Evolutionary conservation across 2,888 invertebrate genomes (phyloP).

Genomic region (Eristalis arbustorum): DNA sequence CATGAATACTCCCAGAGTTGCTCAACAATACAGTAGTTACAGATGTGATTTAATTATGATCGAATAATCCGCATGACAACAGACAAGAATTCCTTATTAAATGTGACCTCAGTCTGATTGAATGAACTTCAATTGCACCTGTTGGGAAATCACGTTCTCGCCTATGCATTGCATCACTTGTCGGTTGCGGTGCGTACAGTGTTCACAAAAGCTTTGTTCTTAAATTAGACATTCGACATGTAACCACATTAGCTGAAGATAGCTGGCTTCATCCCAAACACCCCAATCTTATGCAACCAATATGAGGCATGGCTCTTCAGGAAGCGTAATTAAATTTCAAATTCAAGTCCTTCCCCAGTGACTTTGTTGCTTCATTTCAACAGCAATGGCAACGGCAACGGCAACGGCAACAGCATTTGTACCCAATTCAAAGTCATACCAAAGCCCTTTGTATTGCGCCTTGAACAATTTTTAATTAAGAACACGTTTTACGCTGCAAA

Average conservation of each 20-base stretch:
- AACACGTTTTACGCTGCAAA: slow-evolving; percentile 37
- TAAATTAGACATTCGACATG: slow-evolving; percentile 4
- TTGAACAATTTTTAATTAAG: slow-evolving; percentile 46
- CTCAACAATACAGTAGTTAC: slow-evolving; percentile 25
- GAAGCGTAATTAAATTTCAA: slow-evolving; percentile 42
- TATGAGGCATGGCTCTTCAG: background rate
- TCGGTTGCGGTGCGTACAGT: background rate
- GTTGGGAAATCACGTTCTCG: background rate
- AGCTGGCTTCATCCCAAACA: background rate
- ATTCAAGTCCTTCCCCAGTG: background rate
- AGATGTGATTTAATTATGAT: slow-evolving; percentile 47
- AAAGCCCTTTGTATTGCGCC: slow-evolving; percentile 22
- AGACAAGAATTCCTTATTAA: background rate
- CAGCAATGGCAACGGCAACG: too few species aligned
- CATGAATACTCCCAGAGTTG: slow-evolving; percentile 25
- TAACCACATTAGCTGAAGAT: background rate
- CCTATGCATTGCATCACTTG: background rate
- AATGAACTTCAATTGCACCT: background rate
- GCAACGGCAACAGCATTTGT: too few species aligned
- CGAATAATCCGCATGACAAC: slow-evolving; percentile 10
- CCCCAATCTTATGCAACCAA: background rate
- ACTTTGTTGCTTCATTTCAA: background rate
- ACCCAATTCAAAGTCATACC: slow-evolving; percentile 14
- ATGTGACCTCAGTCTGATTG: background rate
- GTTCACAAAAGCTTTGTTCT: background rate